Evolutionary conservation across 92 coral and sea anemone genomes (phyloP).

Genomic region (Phenganax stokvisi): DNA sequence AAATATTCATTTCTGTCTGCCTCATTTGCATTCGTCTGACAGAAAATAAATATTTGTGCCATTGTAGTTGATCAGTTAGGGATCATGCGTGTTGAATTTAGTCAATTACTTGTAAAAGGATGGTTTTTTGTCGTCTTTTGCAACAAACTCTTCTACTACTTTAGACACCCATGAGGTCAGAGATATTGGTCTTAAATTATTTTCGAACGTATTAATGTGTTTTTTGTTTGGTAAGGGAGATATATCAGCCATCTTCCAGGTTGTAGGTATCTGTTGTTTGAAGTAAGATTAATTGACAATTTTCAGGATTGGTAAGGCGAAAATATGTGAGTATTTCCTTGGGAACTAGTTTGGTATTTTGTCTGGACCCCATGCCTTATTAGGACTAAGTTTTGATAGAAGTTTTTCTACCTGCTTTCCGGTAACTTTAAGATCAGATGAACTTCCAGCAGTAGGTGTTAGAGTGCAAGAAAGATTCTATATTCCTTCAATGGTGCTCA

Average conservation of each 20-base stretch:
- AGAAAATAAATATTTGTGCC: background rate
- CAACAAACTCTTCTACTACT: constrained; percentile 36
- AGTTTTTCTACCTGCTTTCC: constrained; percentile 17
- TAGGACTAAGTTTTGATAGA: constrained; percentile 21
- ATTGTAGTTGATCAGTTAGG: background rate
- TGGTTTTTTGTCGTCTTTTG: constrained; percentile 37
- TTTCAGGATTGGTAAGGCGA: constrained; percentile 35
- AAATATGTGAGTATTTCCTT: constrained; percentile 38
- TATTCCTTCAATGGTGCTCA: too few relatives aligned
- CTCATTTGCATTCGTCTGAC: too few relatives aligned
- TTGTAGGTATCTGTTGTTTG: constrained; percentile 38
- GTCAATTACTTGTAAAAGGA: constrained; percentile 39
- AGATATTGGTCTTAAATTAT: constrained; percentile 42
- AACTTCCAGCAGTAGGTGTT: too few relatives aligned
- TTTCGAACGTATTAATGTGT: constrained; percentile 28
- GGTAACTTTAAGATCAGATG: background rate
- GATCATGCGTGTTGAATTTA: background rate
- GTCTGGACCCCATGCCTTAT: constrained; percentile 43
- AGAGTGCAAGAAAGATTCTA: too few relatives aligned
- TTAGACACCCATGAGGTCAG: constrained; percentile 33
- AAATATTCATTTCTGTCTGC: too few relatives aligned
- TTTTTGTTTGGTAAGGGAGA: constrained; percentile 37
- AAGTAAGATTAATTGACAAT: constrained; percentile 40
- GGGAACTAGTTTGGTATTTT: constrained; percentile 40
- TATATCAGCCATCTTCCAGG: constrained; percentile 17